These are phyloP conservation scores for Ceyx cyanopectus DNA, from an alignment of 2,113 vertebrate species.

Conservation along the genomic window DNA sequence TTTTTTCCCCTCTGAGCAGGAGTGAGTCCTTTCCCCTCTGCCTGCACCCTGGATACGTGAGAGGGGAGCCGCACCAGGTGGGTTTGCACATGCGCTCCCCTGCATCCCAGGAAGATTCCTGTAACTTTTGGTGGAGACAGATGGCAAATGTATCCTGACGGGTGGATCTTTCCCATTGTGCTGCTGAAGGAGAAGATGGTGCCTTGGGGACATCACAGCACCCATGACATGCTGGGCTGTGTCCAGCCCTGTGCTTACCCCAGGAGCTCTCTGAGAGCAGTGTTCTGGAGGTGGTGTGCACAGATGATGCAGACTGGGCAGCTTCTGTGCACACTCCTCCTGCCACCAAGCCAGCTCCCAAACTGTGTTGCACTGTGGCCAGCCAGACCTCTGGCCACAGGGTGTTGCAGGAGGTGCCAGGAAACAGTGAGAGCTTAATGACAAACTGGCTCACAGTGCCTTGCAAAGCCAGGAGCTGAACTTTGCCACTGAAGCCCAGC, in stretches of 20 bases:
- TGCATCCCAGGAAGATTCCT: not conserved
- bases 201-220: fast-evolving
- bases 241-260: not conserved
- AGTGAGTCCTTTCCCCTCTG: not conserved
- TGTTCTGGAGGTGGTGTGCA: not conserved
- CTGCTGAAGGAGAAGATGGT: not conserved
- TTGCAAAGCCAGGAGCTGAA: not conserved
- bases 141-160: not conserved
- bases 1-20: not conserved
- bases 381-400: not conserved
- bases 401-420: fast-evolving
- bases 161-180: not conserved
- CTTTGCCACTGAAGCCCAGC: not conserved
- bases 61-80: fast-evolving
- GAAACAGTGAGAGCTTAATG: not conserved
- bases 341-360: fast-evolving
- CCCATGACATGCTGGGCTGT: not conserved
- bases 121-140: fast-evolving
- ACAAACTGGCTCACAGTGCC: not conserved
- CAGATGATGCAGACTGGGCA: not conserved
- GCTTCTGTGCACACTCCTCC: fast-evolving
- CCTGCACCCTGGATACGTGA: fast-evolving
- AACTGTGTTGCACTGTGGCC: fast-evolving
- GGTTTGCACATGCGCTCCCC: fast-evolving
- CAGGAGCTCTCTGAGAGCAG: not conserved